A percentile compares a stretch with the other conserved stretches of the same genome.
phyloP scores from a whole-genome alignment of 2,797 vertebrate genomes.

The Lerista edwardsae region DNA sequence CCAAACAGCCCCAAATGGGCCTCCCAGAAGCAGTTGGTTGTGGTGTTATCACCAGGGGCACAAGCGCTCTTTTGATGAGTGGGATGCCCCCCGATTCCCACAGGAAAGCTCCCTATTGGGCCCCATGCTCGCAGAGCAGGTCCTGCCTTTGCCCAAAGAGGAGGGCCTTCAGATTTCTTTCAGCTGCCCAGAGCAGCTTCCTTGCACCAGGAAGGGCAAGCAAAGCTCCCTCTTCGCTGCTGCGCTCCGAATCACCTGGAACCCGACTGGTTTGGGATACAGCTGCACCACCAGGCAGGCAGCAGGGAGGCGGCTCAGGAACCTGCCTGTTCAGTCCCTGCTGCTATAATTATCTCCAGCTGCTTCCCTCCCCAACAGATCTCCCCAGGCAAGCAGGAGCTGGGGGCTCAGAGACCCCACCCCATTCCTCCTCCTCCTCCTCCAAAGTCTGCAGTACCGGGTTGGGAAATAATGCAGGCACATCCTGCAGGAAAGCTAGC shows the following conservation, averaged over 20 bases:
- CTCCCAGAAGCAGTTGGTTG: no score
- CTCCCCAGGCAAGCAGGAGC: neutral
- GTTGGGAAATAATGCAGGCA: neutral
- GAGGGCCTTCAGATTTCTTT: neutral
- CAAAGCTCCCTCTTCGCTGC: neutral
- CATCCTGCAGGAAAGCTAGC: neutral
- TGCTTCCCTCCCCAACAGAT: conserved; percentile 16
- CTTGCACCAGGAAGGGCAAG: neutral
- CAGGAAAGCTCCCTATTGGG: no score
- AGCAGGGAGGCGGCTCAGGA: conserved; percentile 54
- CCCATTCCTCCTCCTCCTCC: rapidly evolving
- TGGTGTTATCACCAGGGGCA: no score
- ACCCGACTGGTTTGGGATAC: conserved; percentile 37
- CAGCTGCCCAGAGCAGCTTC: neutral
- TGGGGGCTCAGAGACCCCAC: conserved; percentile 19
- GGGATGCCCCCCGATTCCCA: no score
- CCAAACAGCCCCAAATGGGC: no score
- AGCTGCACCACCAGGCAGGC: conserved; percentile 39
- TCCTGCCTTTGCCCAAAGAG: neutral
- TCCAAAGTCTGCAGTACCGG: neutral
- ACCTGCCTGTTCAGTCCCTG: conserved; percentile 61
- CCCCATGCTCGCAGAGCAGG: no score
- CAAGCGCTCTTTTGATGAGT: no score
- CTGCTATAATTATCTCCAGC: conserved; percentile 46
- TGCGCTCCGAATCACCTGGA: conserved; percentile 41